phyloP scores from a whole-genome alignment of 2,888 invertebrate species.

The Tinea semifulvella region DNA sequence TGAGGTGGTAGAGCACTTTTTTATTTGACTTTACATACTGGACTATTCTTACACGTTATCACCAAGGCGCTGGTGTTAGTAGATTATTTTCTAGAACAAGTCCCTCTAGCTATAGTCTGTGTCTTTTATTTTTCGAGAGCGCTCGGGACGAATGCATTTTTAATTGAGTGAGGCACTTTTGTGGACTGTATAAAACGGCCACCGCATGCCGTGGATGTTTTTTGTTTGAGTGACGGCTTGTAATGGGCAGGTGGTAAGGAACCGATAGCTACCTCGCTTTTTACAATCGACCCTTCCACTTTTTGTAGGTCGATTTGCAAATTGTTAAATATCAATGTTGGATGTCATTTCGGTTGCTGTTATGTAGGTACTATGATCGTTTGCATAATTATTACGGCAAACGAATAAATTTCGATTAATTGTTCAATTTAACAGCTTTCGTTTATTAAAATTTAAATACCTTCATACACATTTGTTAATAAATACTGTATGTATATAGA shows the following conservation, averaged over 20 bases:
- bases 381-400: conserved; percentile 7
- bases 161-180: conserved; percentile 66
- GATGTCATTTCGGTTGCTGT: conserved; percentile 1
- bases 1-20: too few species aligned
- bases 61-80: too few species aligned
- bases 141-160: conserved; percentile 65
- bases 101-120: too few species aligned
- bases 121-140: conserved; percentile 51
- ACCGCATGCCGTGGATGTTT: conserved; percentile 57
- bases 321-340: conserved; percentile 26
- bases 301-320: conserved; percentile 48
- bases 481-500: too few species aligned
- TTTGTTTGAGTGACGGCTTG: conserved; percentile 64
- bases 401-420: conserved; percentile 11
- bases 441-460: conserved; percentile 2
- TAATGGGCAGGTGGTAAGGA: conserved; percentile 64
- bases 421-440: conserved; percentile 13
- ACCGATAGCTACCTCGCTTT: conserved; percentile 60
- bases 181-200: conserved; percentile 63
- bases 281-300: conserved; percentile 38
- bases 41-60: too few species aligned
- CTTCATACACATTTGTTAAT: too few species aligned
- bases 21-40: too few species aligned
- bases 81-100: too few species aligned
- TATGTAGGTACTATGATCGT: background rate